These are phyloP conservation scores for Platichthys stellatus DNA, from an alignment of 2,113 vertebrate genomes.

Conservation along the genomic window DNA sequence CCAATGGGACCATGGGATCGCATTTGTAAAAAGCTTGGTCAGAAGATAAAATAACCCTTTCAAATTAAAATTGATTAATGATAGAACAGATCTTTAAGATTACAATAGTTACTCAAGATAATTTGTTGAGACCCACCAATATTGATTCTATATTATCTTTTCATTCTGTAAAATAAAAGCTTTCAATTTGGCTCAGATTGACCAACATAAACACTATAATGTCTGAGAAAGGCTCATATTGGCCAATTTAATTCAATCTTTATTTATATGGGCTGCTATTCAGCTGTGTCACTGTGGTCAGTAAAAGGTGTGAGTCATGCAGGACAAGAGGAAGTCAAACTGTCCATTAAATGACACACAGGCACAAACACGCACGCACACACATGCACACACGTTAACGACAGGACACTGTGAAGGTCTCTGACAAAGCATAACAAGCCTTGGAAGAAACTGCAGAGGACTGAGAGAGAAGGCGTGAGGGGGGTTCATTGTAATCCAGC, in stretches of 20 bases:
- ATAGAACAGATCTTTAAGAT: too few relatives aligned
- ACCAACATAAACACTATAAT: background rate
- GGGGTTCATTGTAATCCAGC: constrained; percentile 6
- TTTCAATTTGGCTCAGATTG: background rate
- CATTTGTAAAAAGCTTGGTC: constrained; percentile 28
- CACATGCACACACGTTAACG: background rate
- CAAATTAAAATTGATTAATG: background rate
- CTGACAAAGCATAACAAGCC: background rate
- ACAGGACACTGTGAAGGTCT: constrained; percentile 60
- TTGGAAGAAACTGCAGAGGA: constrained; percentile 27
- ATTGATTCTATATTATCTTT: too few relatives aligned
- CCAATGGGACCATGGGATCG: constrained; percentile 51
- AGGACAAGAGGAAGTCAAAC: background rate
- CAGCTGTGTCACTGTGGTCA: constrained; percentile 36
- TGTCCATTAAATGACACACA: too few relatives aligned
- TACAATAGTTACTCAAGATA: background rate
- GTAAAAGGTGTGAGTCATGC: constrained; percentile 63
- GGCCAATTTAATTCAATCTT: too few relatives aligned
- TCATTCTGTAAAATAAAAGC: background rate
- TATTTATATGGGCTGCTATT: too few relatives aligned
- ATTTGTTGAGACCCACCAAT: too few relatives aligned
- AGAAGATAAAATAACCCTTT: constrained; percentile 13
- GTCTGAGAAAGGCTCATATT: too few relatives aligned
- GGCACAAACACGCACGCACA: too few relatives aligned
- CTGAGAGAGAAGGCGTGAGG: background rate